Base-by-base conservation (phyloP, 1,140 invertebrate species). In the Caligus rogercresseyi region DNA sequence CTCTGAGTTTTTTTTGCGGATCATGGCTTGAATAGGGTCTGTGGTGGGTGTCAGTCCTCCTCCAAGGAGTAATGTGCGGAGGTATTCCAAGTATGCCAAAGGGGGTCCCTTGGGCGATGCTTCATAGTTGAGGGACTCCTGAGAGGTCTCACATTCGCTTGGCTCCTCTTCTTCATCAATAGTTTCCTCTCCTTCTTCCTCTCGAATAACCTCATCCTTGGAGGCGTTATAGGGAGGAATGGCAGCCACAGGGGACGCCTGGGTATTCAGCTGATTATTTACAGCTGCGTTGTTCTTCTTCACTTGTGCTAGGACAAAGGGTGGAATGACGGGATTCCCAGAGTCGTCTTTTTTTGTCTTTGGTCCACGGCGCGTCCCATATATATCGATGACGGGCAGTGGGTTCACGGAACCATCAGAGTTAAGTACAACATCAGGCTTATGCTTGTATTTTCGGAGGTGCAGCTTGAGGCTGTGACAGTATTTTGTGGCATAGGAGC, bases 401-500 rank as follows among this genome's bases (percentile, higher is more conserved):
- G 86, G 85, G 72, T 90, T 91, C 0, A 86, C 85, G 0, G 85
- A 83, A 1, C 88, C 89, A 67, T 93, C 89, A 16, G 84, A 78
- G 68, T 93, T 90, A 1, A 92, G 72, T 4, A 91, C 86, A 75
- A 85, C 82, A 0, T 82, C 85, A 0, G 89, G 87, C 67, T 83
- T 81, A 71, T 98, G 93, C 31, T 78, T 74, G 69, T 94, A 92
- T 71, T 98, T 98, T 1, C 89, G 77, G 15, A 98, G 72, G 73
- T 99, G 96, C 0, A 95, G 78, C 70, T 98, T 99, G 0, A 99
- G 75, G 24, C 89, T 92, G 75, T 99, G 95, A 68, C 89, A 95
- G 71, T 98, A 98, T 72, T 99, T 99, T 0, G 93, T 96, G 1
- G 87, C 90, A 71, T 98, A 99, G n/a, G 81, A 83, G 71, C 96